A percentile compares a stretch with the other conserved stretches of the same genome.
phyloP scores from a whole-genome alignment of 2,113 vertebrate species.

The Charina bottae region DNA sequence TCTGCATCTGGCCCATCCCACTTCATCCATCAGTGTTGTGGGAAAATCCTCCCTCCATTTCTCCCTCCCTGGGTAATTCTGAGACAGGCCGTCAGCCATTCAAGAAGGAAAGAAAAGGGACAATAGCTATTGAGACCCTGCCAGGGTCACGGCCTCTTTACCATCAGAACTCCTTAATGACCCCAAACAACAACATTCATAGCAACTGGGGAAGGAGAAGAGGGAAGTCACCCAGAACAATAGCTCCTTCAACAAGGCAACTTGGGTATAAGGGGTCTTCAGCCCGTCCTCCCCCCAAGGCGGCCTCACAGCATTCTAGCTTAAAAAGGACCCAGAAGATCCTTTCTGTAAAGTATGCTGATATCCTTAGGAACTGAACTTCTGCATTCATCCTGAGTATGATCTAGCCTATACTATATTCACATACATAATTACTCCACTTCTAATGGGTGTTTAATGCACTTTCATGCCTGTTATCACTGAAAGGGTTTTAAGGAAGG shows the following conservation, averaged over 20 bases:
- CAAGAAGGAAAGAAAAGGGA: slow-evolving; percentile 77
- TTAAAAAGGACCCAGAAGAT: neutral
- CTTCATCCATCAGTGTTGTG: slow-evolving; percentile 54
- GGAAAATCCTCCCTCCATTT: slow-evolving; percentile 59
- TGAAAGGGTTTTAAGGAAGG: neutral
- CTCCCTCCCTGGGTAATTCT: slow-evolving; percentile 18
- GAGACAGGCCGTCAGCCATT: slow-evolving; percentile 68
- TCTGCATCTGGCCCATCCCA: slow-evolving; percentile 59
- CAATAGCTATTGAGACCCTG: slow-evolving; percentile 78
- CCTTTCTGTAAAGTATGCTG: slow-evolving; percentile 6
- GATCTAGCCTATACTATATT: neutral
- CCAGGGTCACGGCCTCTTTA: slow-evolving; percentile 74
- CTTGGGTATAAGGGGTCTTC: slow-evolving; percentile 7
- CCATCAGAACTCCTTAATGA: slow-evolving; percentile 77
- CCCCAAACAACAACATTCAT: slow-evolving; percentile 80
- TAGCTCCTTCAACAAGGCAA: slow-evolving; percentile 69
- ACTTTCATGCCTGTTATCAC: neutral
- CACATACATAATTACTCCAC: neutral
- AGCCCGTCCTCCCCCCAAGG: neutral
- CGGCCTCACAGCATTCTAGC: slow-evolving; percentile 5
- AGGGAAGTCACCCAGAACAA: slow-evolving; percentile 69
- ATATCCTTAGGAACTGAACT: slow-evolving; percentile 1
- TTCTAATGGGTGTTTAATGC: neutral
- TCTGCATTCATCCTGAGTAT: neutral
- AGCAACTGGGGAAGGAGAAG: slow-evolving; percentile 56